These are phyloP conservation scores for Sander vitreus DNA, from an alignment of 2,113 vertebrate genomes.

Conservation along the genomic window DNA sequence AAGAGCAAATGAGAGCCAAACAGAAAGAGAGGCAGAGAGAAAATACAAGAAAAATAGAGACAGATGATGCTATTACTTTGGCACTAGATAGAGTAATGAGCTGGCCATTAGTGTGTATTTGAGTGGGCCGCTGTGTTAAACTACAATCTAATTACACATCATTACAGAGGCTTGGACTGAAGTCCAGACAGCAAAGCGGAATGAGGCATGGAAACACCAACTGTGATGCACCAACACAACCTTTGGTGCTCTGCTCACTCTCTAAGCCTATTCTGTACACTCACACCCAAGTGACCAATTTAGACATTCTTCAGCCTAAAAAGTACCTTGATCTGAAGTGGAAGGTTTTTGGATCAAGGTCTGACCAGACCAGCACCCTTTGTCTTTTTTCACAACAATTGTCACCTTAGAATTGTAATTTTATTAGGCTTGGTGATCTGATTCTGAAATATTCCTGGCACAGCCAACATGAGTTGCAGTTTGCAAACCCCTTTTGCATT, in stretches of 20 bases:
- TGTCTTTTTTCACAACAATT: background rate
- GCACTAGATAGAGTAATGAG: constrained; percentile 62
- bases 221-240: constrained; percentile 39
- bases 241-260: constrained; percentile 4
- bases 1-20: constrained; percentile 68
- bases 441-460: background rate
- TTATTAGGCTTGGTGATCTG: background rate
- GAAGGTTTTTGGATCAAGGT: constrained; percentile 13
- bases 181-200: constrained; percentile 33
- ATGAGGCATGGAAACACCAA: constrained; percentile 46
- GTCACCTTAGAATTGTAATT: background rate
- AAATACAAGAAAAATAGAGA: constrained; percentile 51
- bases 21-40: constrained; percentile 42
- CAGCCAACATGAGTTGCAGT: background rate
- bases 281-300: constrained; percentile 40
- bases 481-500: background rate
- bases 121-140: constrained; percentile 54
- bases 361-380: background rate
- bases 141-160: constrained; percentile 68
- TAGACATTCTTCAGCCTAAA: constrained; percentile 11
- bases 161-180: constrained; percentile 59
- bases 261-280: constrained; percentile 8
- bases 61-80: constrained; percentile 57
- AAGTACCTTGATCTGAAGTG: background rate
- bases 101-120: constrained; percentile 37